Conservation (phyloP, 2,113 vertebrate genomes). For the Alligator sinensis region DNA sequence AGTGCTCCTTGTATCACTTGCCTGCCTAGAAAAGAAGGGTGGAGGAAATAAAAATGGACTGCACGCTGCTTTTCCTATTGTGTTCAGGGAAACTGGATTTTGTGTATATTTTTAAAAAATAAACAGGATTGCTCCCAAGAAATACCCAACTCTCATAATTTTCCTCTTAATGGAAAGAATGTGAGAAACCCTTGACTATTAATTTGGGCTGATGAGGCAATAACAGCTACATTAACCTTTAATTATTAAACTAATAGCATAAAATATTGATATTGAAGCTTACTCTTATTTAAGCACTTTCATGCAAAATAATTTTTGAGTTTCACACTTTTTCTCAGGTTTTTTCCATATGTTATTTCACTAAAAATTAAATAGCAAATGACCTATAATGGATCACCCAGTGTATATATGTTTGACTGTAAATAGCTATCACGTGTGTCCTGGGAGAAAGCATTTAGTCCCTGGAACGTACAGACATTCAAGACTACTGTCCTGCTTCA, state of each 20-base stretch:
- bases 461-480: too few relatives aligned
- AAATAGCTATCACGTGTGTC: too few relatives aligned
- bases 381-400: not conserved
- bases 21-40: too few relatives aligned
- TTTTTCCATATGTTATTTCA: not conserved
- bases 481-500: too few relatives aligned
- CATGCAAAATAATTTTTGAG: rapidly evolving
- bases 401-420: not conserved
- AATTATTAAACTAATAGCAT: not conserved
- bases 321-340: not conserved
- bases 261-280: not conserved
- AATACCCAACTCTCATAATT: not conserved
- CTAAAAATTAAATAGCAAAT: not conserved
- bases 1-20: not conserved
- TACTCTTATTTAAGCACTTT: not conserved
- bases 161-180: not conserved
- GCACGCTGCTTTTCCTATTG: not conserved
- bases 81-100: not conserved
- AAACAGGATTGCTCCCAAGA: not conserved
- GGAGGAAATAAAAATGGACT: too few relatives aligned
- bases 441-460: too few relatives aligned
- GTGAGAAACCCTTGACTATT: not conserved
- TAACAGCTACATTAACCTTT: not conserved
- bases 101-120: not conserved
- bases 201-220: not conserved